These are phyloP conservation scores for Chorisops tibialis DNA, from an alignment of 2,888 invertebrate genomes.

Conservation along the genomic window DNA sequence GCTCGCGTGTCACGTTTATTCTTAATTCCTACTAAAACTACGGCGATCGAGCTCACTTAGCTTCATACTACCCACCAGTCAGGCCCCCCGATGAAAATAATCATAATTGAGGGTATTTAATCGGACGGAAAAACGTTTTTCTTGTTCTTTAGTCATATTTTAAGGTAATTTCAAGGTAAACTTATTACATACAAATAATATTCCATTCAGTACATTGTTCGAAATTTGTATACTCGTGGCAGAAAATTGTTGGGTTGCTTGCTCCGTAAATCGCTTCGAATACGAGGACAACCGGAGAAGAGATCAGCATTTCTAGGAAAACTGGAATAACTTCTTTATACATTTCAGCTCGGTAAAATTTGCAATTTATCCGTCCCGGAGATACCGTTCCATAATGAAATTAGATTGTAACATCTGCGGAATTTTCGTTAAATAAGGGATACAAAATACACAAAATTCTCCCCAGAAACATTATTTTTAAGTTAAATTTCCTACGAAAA, in stretches of 20 bases:
- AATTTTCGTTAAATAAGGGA: slow-evolving; percentile 23
- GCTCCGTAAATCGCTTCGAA: not conserved
- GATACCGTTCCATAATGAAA: slow-evolving; percentile 20
- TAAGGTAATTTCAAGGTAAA: slow-evolving; percentile 24
- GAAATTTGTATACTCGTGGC: not conserved
- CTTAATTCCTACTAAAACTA: not conserved
- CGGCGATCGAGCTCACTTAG: not conserved
- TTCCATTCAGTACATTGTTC: slow-evolving; percentile 21
- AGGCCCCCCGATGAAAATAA: slow-evolving; percentile 7
- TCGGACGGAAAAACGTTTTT: slow-evolving; percentile 11
- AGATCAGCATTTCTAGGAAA: slow-evolving; percentile 17
- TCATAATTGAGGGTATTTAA: slow-evolving; percentile 25
- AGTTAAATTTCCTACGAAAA: too few species aligned
- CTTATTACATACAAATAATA: slow-evolving; percentile 21
- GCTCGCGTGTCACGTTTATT: slow-evolving; percentile 23
- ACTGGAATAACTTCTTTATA: slow-evolving; percentile 22
- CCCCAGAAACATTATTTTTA: too few species aligned
- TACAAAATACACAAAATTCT: not conserved
- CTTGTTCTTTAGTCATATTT: slow-evolving; percentile 20
- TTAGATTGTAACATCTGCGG: slow-evolving; percentile 25
- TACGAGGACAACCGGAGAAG: not conserved
- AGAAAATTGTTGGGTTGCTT: not conserved
- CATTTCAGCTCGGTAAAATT: slow-evolving; percentile 24
- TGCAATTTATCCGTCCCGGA: slow-evolving; percentile 22
- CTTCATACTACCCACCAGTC: not conserved